Conservation (phyloP, 1,140 invertebrate genomes). For the Rhopalosiphum padi region DNA sequence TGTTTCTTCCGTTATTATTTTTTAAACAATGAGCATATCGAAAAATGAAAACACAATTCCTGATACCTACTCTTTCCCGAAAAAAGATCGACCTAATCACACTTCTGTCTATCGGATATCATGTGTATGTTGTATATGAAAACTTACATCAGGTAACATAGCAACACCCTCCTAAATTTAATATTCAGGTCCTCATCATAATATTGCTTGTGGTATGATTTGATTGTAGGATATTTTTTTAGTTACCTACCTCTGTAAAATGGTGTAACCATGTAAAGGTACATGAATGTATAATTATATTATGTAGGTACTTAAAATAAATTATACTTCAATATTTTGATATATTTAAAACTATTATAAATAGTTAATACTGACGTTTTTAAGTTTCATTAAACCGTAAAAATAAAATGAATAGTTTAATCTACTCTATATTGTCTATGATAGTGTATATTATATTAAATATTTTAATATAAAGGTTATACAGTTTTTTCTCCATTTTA, state of each 20-base stretch:
- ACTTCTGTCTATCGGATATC: background rate
- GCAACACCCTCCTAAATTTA: background rate
- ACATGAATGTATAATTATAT: background rate
- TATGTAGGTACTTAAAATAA: background rate
- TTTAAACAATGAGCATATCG: too few relatives aligned
- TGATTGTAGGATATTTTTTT: background rate
- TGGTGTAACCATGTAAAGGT: background rate
- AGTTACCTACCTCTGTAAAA: background rate
- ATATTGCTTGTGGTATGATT: background rate
- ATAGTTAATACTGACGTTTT: background rate
- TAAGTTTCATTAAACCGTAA: background rate
- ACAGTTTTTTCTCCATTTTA: too few relatives aligned
- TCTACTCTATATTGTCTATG: background rate
- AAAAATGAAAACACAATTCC: too few relatives aligned
- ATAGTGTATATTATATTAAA: background rate
- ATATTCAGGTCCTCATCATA: background rate
- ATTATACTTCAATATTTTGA: background rate
- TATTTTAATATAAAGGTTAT: background rate
- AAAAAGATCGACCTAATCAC: background rate
- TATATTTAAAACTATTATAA: background rate
- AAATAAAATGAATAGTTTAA: background rate
- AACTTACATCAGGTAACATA: background rate
- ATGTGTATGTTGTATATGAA: background rate
- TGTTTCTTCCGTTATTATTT: too few relatives aligned
- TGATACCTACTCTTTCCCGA: background rate